These are phyloP conservation scores for Diadegma fenestrale DNA, from an alignment of 2,888 invertebrate genomes.

Conservation along the genomic window DNA sequence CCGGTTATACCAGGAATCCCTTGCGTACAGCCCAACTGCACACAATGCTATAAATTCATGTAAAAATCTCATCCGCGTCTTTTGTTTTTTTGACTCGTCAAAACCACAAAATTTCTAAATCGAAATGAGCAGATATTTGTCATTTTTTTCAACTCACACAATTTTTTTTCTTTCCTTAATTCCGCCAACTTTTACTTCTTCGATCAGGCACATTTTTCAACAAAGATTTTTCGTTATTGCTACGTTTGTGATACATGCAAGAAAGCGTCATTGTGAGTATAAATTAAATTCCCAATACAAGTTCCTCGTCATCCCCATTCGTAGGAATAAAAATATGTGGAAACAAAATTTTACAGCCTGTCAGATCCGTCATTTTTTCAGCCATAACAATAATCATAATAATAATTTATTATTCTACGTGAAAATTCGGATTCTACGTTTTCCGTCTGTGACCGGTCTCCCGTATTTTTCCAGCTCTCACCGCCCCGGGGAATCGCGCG, in stretches of 20 bases:
- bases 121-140: neutral
- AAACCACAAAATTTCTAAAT: neutral
- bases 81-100: neutral
- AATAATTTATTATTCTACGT: constrained; percentile 31
- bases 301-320: neutral
- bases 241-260: neutral
- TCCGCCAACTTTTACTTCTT: neutral
- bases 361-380: constrained; percentile 20
- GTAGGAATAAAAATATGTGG: neutral
- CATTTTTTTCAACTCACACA: neutral
- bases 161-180: neutral
- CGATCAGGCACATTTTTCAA: neutral
- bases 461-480: constrained; percentile 20
- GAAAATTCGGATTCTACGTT: constrained; percentile 18
- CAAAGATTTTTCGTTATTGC: constrained; percentile 8
- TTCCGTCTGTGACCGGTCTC: constrained; percentile 1
- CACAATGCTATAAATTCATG: constrained; percentile 81
- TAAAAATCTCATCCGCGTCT: constrained; percentile 25
- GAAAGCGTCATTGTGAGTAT: neutral
- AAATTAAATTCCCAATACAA: neutral
- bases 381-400: constrained; percentile 49
- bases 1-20: constrained; percentile 80
- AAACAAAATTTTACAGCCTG: constrained; percentile 36
- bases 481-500: constrained; percentile 37
- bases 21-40: constrained; percentile 82